Evolutionary conservation across 2,888 invertebrate genomes (phyloP).

Genomic region (Bimastos eiseni): DNA sequence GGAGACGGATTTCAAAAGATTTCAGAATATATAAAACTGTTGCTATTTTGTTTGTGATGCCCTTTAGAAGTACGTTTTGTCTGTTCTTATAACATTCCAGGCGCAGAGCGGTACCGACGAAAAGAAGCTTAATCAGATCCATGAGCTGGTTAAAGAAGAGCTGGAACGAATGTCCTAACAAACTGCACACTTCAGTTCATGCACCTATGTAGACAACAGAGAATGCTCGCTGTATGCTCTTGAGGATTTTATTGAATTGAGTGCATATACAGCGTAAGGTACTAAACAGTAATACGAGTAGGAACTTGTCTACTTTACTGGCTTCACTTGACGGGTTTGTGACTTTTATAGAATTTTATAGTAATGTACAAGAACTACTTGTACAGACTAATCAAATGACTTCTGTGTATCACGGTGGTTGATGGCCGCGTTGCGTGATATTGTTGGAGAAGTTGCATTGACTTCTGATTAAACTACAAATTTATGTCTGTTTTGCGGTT

Average conservation of each 20-base stretch:
- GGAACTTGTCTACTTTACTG: not conserved
- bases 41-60: not conserved
- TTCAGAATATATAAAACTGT: not conserved
- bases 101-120: conserved; percentile 59
- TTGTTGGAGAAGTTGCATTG: too few species aligned
- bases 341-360: too few species aligned
- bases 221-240: not conserved
- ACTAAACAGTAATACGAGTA: not conserved
- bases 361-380: too few species aligned
- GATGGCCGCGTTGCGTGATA: too few species aligned
- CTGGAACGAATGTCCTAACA: conserved; percentile 50
- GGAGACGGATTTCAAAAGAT: not conserved
- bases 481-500: too few species aligned
- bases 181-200: not conserved
- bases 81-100: conserved; percentile 51
- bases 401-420: too few species aligned
- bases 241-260: not conserved
- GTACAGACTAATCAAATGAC: too few species aligned
- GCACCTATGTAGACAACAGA: not conserved
- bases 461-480: too few species aligned
- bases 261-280: not conserved
- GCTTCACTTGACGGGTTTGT: too few species aligned
- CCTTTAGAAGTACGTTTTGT: conserved; percentile 7
- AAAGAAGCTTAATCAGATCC: conserved; percentile 62
- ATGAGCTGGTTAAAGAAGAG: conserved; percentile 62